Base-by-base conservation (phyloP, 2,888 invertebrate genomes). In the Amphipyra tragopoginis region DNA sequence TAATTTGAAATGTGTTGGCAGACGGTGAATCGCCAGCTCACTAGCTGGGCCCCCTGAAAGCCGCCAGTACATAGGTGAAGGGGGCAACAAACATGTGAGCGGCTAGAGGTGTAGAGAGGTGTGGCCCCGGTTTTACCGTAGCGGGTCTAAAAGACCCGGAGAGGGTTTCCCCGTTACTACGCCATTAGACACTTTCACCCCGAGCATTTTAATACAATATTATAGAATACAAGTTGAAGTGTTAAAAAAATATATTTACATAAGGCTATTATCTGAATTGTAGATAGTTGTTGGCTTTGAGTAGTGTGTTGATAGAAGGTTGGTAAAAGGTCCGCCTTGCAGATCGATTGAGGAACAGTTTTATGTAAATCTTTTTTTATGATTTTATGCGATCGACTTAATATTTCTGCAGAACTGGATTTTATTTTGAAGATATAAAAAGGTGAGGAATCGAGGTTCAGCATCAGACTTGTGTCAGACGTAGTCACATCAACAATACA, bases 401-500 rank as follows among this genome's bases (percentile, higher is more conserved):
- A 9, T 36, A 10, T 2, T 80, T 75, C 69, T 72, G 34, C 65
- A 72, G 51, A 79, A 78, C 75, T 65, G 70, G 70, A 72, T 61
- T 72, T 68, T 52, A 21, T 67, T 66, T 77, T 66, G 62, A 72
- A 66, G 65, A 77, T 90, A 88, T 90, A 90, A 81, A 89, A 85
- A 85, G 82, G 65, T 64, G 67, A 48, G 26, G 36, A 40, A 45
- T 36, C 33, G 42, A 65, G 53, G 55, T 42, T 49, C 47, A 33
- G 57, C 65, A 87, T 87, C 89, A 90, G 70, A 85, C 67, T 71
- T 73, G 73, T 77, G 81, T 75, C 80, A 82, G 80, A 85, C 88
- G 89, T 86, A 90, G 90, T 88, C 85, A 82, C 86, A 84, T 80
- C 79, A 83, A 77, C 77, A 36, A 36, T 52, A 44, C 26, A 45